These are phyloP conservation scores for Drosophila paulistorum DNA, from an alignment of 1,140 invertebrate genomes.

Conservation along the genomic window DNA sequence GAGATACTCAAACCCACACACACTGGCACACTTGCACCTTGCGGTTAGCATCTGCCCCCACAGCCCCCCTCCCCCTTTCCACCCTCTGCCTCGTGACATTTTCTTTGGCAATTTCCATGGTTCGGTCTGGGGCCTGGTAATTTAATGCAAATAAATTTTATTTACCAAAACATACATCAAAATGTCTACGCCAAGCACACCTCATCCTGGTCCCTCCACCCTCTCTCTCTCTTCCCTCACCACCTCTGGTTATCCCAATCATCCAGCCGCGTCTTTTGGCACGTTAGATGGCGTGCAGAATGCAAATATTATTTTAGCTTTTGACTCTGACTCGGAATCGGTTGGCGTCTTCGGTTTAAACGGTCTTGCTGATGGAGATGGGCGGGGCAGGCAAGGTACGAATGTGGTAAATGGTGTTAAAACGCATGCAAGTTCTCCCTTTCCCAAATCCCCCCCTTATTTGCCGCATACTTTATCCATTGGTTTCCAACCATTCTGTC, in stretches of 20 bases:
- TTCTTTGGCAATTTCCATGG: slow-evolving; percentile 15
- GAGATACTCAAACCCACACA: not conserved
- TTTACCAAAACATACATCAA: slow-evolving; percentile 81
- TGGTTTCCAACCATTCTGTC: slow-evolving; percentile 13
- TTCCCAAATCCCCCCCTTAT: not conserved
- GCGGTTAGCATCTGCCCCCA: slow-evolving; percentile 20
- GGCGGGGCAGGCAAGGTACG: not conserved
- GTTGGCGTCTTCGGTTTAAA: slow-evolving; percentile 60
- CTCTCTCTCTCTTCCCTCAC: not conserved
- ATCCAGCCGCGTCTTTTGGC: slow-evolving; percentile 28
- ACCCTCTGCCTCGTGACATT: slow-evolving; percentile 19
- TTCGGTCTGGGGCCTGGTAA: slow-evolving; percentile 68
- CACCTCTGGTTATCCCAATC: slow-evolving; percentile 25
- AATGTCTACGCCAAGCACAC: slow-evolving; percentile 70
- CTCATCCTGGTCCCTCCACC: slow-evolving; percentile 7
- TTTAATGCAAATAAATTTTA: slow-evolving; percentile 82
- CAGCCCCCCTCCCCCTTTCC: slow-evolving; percentile 13
- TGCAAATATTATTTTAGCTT: slow-evolving; percentile 81
- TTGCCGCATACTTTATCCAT: not conserved
- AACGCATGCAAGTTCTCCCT: slow-evolving; percentile 66
- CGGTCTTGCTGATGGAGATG: slow-evolving; percentile 55
- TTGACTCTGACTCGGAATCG: slow-evolving; percentile 39
- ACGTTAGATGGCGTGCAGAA: slow-evolving; percentile 80
- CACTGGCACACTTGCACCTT: slow-evolving; percentile 36
- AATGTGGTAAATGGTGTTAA: slow-evolving; percentile 65